phyloP scores from a whole-genome alignment of 2,888 invertebrate species.

The Sturmia bella region DNA sequence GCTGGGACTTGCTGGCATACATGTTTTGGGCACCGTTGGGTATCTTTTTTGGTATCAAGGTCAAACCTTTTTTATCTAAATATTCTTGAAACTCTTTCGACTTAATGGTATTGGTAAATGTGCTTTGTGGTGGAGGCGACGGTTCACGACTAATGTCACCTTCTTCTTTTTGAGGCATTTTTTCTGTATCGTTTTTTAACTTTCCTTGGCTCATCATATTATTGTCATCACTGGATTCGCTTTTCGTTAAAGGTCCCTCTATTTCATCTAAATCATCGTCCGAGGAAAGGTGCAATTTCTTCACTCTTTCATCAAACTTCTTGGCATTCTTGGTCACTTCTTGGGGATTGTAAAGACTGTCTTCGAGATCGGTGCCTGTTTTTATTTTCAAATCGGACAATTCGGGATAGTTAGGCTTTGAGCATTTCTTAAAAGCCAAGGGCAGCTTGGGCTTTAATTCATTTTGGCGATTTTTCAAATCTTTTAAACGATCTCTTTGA shows the following conservation, averaged over 20 bases:
- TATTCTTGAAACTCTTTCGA: constrained; percentile 81
- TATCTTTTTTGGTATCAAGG: constrained; percentile 77
- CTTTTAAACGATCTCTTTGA: constrained; percentile 74
- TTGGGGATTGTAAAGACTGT: constrained; percentile 79
- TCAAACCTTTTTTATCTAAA: constrained; percentile 79
- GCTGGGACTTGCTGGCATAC: constrained; percentile 49
- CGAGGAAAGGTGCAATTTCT: constrained; percentile 78
- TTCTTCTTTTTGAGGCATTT: constrained; percentile 31
- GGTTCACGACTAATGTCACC: constrained; percentile 52
- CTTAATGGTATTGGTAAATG: constrained; percentile 81
- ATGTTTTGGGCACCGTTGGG: constrained; percentile 71
- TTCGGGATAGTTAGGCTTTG: constrained; percentile 81
- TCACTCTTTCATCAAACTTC: constrained; percentile 81
- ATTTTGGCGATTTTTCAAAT: constrained; percentile 71
- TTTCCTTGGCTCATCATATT: constrained; percentile 63
- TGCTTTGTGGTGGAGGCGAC: constrained; percentile 70
- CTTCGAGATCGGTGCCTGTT: constrained; percentile 79
- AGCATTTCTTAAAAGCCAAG: constrained; percentile 79
- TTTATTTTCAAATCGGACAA: constrained; percentile 80
- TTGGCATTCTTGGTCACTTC: constrained; percentile 81
- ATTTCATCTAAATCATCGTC: constrained; percentile 82
- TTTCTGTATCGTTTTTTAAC: constrained; percentile 30
- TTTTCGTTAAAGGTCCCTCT: constrained; percentile 79
- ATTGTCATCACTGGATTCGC: constrained; percentile 80
- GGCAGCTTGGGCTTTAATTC: constrained; percentile 72